A percentile compares a stretch with the other conserved stretches of the same genome.
These are phyloP conservation scores for Corydoras maculifer DNA, from an alignment of 2,113 vertebrate genomes.

Conservation along the genomic window DNA sequence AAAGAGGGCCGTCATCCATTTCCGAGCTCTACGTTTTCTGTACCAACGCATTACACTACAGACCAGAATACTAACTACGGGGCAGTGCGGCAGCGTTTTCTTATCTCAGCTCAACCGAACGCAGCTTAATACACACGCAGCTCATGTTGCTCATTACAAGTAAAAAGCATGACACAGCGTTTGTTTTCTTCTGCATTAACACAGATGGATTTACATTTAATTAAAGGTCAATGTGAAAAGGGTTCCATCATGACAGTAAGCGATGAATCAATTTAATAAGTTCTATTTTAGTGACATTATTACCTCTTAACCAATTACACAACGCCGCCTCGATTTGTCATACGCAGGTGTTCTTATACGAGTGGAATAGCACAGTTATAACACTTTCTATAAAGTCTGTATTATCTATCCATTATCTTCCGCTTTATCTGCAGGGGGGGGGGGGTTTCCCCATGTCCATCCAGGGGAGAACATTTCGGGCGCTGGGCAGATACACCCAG, in stretches of 20 bases:
- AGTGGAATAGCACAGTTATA: too few species aligned
- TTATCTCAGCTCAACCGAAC: constrained; percentile 10
- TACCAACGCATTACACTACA: constrained; percentile 10
- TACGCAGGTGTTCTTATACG: background rate
- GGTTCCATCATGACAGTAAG: background rate
- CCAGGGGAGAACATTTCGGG: too few species aligned
- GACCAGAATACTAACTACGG: constrained; percentile 18
- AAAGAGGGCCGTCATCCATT: background rate
- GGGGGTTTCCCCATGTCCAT: too few species aligned
- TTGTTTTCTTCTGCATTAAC: background rate
- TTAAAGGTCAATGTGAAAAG: background rate
- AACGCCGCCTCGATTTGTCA: background rate
- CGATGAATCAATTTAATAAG: background rate
- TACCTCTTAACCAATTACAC: background rate
- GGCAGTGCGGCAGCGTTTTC: constrained; percentile 8
- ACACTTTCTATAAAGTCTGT: too few species aligned
- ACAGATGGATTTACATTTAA: background rate
- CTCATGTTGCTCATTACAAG: constrained; percentile 4
- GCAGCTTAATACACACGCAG: constrained; percentile 2
- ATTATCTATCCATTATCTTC: too few species aligned
- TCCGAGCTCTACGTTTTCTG: background rate
- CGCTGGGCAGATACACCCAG: too few species aligned
- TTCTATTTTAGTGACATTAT: background rate
- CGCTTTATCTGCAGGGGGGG: too few species aligned
- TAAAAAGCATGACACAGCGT: background rate